Percentiles rank a stretch among this genome's conserved stretches.
Conservation (phyloP, 2,888 invertebrate genomes). For the Alentia gelatinosa region DNA sequence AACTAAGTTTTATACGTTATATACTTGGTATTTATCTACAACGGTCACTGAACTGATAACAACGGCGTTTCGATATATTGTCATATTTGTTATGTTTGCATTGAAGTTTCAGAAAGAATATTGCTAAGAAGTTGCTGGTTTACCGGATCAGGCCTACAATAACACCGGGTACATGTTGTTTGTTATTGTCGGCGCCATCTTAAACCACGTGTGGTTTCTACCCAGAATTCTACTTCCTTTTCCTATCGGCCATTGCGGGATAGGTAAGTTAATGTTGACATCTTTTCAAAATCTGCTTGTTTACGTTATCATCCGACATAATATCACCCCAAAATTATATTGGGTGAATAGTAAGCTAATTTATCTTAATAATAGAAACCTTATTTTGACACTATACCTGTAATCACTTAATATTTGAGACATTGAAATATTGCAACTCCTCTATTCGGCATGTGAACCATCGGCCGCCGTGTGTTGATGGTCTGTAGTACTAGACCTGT, state of each 20-base stretch:
- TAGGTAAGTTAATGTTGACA: background rate
- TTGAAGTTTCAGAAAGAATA: too few relatives aligned
- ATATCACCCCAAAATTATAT: background rate
- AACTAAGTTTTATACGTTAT: too few relatives aligned
- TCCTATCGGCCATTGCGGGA: slow-evolving; percentile 15
- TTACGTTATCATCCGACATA: background rate
- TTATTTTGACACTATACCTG: background rate
- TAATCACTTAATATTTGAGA: background rate
- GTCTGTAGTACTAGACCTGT: too few relatives aligned
- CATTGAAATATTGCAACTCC: background rate
- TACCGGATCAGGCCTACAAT: background rate
- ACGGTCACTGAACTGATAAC: too few relatives aligned
- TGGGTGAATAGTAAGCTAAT: background rate
- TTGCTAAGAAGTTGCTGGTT: too few relatives aligned
- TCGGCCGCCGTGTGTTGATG: too few relatives aligned
- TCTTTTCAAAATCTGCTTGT: background rate
- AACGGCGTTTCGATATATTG: too few relatives aligned
- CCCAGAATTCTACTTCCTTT: slow-evolving; percentile 52
- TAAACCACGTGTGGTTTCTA: slow-evolving; percentile 21
- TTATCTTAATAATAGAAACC: background rate
- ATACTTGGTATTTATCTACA: too few relatives aligned
- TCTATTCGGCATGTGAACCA: background rate
- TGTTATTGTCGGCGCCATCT: slow-evolving; percentile 29
- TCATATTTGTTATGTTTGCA: too few relatives aligned
- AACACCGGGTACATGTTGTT: background rate